These are phyloP conservation scores for Ceratina australensis DNA, from an alignment of 1,140 invertebrate genomes.

Conservation along the genomic window DNA sequence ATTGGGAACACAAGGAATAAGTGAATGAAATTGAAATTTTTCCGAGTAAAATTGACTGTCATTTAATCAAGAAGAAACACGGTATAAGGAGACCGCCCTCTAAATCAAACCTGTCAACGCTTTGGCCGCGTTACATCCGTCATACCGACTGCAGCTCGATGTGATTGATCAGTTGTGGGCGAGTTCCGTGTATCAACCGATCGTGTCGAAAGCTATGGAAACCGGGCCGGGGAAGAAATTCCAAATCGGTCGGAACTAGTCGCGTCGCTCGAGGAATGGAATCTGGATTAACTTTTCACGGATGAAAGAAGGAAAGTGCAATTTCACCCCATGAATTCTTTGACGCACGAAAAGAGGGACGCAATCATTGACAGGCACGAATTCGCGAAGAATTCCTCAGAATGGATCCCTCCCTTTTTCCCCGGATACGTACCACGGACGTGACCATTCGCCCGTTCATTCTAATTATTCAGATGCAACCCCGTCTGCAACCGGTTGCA, in stretches of 20 bases:
- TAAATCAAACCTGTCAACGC: conserved; percentile 18
- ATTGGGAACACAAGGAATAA: too few species aligned
- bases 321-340: background rate
- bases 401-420: conserved; percentile 48
- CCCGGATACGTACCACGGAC: conserved; percentile 22
- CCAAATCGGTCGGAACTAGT: conserved; percentile 21
- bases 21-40: too few species aligned
- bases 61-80: background rate
- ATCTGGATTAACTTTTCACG: conserved; percentile 4
- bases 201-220: conserved; percentile 1
- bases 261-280: background rate
- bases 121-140: background rate
- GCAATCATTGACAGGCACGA: background rate
- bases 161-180: conserved; percentile 1
- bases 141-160: conserved; percentile 7
- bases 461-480: conserved; percentile 76
- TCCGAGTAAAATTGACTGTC: too few species aligned
- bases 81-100: background rate
- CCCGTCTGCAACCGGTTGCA: conserved; percentile 61
- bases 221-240: background rate
- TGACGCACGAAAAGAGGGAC: too few species aligned
- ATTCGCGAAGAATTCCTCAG: conserved; percentile 22
- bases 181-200: background rate
- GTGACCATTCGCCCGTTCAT: conserved; percentile 62
- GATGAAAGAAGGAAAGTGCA: background rate